These are phyloP conservation scores for Siniperca obscura DNA, from an alignment of 2,797 vertebrate species.

Conservation along the genomic window DNA sequence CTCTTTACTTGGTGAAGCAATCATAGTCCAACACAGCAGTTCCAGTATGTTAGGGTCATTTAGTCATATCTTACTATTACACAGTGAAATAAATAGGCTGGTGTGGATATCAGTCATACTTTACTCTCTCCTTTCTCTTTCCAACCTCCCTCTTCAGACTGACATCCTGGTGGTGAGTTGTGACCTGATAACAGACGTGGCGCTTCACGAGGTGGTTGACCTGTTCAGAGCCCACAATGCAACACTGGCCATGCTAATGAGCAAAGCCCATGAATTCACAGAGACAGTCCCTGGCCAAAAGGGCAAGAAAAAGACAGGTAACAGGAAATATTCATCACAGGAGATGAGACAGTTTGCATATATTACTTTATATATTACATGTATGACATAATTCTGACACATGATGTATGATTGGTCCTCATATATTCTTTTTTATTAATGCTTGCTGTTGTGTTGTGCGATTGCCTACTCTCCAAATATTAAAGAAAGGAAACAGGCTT, in stretches of 20 bases:
- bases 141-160: constrained; percentile 82
- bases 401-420: background rate
- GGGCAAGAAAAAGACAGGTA: constrained; percentile 96
- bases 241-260: constrained; percentile 97
- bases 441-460: background rate
- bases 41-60: background rate
- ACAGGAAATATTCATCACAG: constrained; percentile 6
- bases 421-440: background rate
- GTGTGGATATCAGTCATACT: background rate
- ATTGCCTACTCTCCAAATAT: background rate
- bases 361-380: background rate
- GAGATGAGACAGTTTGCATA: background rate
- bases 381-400: background rate
- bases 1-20: background rate
- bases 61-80: background rate
- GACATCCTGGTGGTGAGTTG: constrained; percentile 96
- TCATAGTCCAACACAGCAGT: background rate
- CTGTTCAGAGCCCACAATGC: constrained; percentile 96
- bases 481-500: background rate
- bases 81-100: background rate
- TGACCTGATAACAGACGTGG: constrained; percentile 96
- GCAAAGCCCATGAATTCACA: constrained; percentile 90
- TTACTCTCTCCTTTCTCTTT: constrained; percentile 3
- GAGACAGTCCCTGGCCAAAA: constrained; percentile 95
- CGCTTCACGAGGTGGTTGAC: constrained; percentile 95